A percentile compares a stretch with the other conserved stretches of the same genome.
Evolutionary conservation across 2,797 vertebrate genomes (phyloP).

Genomic region (Vespertilio murinus): DNA sequence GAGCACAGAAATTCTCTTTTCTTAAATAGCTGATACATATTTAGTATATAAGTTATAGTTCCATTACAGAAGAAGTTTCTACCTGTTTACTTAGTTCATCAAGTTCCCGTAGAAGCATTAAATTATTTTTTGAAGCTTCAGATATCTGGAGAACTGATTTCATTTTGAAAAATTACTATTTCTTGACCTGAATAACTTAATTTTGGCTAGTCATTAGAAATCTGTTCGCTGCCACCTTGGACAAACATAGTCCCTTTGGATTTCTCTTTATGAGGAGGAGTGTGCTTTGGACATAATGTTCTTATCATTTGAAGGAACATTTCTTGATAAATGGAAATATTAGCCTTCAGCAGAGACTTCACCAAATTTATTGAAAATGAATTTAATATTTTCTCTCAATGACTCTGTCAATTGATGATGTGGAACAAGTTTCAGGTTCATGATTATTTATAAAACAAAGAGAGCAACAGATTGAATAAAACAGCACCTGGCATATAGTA

Average conservation of each 20-base stretch:
- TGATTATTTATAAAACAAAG: constrained; percentile 18
- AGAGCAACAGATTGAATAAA: background rate
- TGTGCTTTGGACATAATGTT: constrained; percentile 12
- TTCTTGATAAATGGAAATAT: constrained; percentile 35
- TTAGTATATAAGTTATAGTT: background rate
- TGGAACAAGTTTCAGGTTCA: background rate
- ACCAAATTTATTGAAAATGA: constrained; percentile 5
- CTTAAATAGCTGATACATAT: background rate
- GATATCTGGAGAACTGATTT: background rate
- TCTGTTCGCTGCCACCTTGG: background rate
- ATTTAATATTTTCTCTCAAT: constrained; percentile 35
- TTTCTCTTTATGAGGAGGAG: background rate
- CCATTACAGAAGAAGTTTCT: background rate
- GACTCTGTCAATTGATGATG: background rate
- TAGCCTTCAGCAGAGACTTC: constrained; percentile 32
- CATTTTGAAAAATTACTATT: constrained; percentile 1
- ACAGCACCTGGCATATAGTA: background rate
- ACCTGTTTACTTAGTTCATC: background rate
- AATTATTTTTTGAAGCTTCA: background rate
- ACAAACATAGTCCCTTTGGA: background rate
- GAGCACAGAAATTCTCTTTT: background rate
- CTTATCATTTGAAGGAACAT: constrained; percentile 8
- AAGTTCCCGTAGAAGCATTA: background rate
- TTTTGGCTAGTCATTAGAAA: constrained; percentile 20
- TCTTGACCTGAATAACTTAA: background rate